Base-by-base conservation (phyloP, 1,140 invertebrate genomes). In the Bombus confusus region DNA sequence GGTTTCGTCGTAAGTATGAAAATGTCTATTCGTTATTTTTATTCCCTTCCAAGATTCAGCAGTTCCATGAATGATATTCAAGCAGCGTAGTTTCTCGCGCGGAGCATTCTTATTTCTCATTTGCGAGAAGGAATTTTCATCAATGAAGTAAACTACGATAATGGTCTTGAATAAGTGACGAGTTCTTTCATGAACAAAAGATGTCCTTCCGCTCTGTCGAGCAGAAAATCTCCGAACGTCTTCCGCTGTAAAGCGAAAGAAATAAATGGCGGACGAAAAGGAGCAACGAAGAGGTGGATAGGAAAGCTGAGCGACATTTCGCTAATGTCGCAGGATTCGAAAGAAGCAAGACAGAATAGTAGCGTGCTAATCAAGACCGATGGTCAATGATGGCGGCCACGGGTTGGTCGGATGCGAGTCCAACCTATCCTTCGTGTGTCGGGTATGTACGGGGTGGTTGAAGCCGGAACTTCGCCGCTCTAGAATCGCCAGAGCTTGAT, bases 361-460 rank as follows among this genome's bases (percentile, higher is more conserved):
- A 90, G 87, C 78, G 86, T 69, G 79, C 75, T 91, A 91, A 91
- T 91, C 85, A 91, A 91, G 88, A 91, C 87, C 85, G 90, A 91
- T 91, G 87, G 90, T 88, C 90, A 92, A 92, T 92, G 91, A 92
- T 92, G 91, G 91, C 91, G 91, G 87, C 86, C 86, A 90, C 86
- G 87, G 86, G 85, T 83, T 87, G 83, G 88, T 86, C 78, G 73
- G 85, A 85, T 64, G 64, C 80, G 68, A 86, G 82, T 87, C 86
- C 86, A 83, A 90, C 80, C 88, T 87, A 91, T 85, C 89, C 89
- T 77, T 87, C 71, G 78, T 22, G 57, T 75, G 84, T 80, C 88
- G 88, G 86, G 83, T 64, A 83, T 90, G 86, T 81, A 87, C 83
- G 71, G 82, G 81, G 88, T 89, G 88, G 85, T 89, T 90, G 85